Base-by-base conservation (phyloP, 2,888 invertebrate species). In the Escarpia spicata region DNA sequence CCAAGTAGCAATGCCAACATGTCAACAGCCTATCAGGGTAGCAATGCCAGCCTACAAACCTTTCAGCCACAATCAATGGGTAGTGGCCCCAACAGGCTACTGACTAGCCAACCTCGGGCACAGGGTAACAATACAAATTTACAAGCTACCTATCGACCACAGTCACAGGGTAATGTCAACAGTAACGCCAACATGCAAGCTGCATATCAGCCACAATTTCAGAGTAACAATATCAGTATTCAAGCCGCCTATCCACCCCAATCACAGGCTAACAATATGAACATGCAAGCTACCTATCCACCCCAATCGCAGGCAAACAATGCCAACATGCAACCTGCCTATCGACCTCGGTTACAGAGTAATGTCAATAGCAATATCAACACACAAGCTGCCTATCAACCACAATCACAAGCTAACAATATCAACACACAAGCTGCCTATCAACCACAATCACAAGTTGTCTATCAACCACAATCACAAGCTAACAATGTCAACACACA, bases 271-370 rank as follows among this genome's bases (percentile, higher is more conserved):
- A 58, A 10, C 58, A 75, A 92, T 52, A 52, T 52, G 52, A 75
- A 75, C 75, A 75, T 26, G 26, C 75, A 75, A 26, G 26, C 75
- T 75, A 26, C 75, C 75, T 75, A 75, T 75, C 75, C n/a, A 75
- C 75, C 26, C 6, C 75, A 75, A n/a, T 75, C 75, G 26, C 75
- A 75, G n/a, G 43, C 91, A 26, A 90, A n/a, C 90, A 92, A n/a
- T 44, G 45, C 43, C 91, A 45, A 90, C 92, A 92, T 75, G 37
- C 92, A 92, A 37, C 26, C 43, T 89, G 43, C 31, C n/a, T 75
- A 75, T 26, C 75, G 26, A 26, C 75, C 75, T 26, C 75, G 8
- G 15, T 4, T 15, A 52, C 52, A 52, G 52, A 26, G 37, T 37
- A 37, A 37, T 37, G 37, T 37, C 37, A 37, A 15, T 6, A 75